phyloP scores from a whole-genome alignment of 2,113 vertebrate species.

The Urocitellus parryii region DNA sequence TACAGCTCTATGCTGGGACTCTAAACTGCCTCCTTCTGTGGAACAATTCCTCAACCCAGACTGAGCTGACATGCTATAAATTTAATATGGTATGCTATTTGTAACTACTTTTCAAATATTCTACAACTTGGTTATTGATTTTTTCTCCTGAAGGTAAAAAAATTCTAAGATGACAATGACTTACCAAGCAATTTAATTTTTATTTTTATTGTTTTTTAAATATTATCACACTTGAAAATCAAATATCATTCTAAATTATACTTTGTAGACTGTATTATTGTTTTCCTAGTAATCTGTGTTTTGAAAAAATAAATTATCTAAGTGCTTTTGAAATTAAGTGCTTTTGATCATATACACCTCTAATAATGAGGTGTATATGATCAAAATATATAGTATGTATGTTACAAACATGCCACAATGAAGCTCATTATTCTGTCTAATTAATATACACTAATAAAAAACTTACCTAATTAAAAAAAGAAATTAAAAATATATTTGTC shows the following conservation, averaged over 20 bases:
- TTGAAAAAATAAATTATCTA: neutral
- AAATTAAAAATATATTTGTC: neutral
- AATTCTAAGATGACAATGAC: neutral
- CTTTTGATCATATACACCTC: too few relatives aligned
- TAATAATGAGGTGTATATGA: too few relatives aligned
- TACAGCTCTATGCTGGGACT: accelerated
- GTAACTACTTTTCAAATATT: neutral
- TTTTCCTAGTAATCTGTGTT: neutral
- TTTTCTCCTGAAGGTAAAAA: neutral
- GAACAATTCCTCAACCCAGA: neutral
- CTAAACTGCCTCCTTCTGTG: too few relatives aligned
- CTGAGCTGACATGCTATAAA: neutral
- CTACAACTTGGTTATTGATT: neutral
- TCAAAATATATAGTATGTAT: too few relatives aligned
- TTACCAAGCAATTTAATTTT: neutral
- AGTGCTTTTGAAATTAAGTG: neutral
- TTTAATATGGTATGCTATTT: neutral
- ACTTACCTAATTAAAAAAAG: too few relatives aligned
- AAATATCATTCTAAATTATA: neutral
- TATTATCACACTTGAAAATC: neutral
- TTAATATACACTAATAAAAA: too few relatives aligned
- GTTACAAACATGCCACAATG: too few relatives aligned
- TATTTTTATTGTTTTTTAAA: neutral
- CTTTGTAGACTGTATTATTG: neutral
- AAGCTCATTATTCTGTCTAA: too few relatives aligned